Conservation (phyloP, 2,888 invertebrate genomes). For the Hemithea aestivaria region DNA sequence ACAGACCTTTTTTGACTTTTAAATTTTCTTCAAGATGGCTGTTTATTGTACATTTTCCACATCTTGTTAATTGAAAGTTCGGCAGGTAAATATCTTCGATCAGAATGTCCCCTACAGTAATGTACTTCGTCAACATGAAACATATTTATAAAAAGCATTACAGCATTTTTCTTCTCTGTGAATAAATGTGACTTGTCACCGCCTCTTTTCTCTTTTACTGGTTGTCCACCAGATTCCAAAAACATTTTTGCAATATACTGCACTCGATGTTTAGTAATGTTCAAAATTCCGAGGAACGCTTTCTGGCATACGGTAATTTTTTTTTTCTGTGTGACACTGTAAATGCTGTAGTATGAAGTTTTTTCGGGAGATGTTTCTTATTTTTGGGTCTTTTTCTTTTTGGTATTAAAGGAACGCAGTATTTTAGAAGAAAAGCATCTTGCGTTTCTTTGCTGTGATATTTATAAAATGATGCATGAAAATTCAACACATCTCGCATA, state of each 20-base stretch:
- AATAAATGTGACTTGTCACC: slow-evolving; percentile 19
- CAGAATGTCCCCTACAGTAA: slow-evolving; percentile 24
- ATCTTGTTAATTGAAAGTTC: slow-evolving; percentile 24
- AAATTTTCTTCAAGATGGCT: slow-evolving; percentile 12
- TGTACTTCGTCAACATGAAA: slow-evolving; percentile 26
- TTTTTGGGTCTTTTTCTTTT: background rate
- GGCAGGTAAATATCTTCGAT: slow-evolving; percentile 18
- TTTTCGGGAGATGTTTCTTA: background rate
- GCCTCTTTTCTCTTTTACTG: slow-evolving; percentile 18
- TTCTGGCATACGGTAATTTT: background rate
- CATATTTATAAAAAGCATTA: slow-evolving; percentile 23
- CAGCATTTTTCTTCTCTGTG: slow-evolving; percentile 16
- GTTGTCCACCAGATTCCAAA: slow-evolving; percentile 14
- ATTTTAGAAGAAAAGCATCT: background rate
- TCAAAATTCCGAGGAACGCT: slow-evolving; percentile 1
- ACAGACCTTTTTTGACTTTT: slow-evolving; percentile 19
- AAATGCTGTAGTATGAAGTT: slow-evolving; percentile 1
- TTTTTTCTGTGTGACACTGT: slow-evolving; percentile 1
- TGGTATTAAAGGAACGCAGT: background rate
- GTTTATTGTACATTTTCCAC: slow-evolving; percentile 21
- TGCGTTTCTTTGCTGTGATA: too few relatives aligned
- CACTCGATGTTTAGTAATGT: slow-evolving; percentile 14
- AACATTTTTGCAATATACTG: slow-evolving; percentile 7
- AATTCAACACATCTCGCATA: too few relatives aligned
- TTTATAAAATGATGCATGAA: too few relatives aligned